Evolutionary conservation across 2,888 invertebrate species (phyloP).

Genomic region (Drosophila infuscata): DNA sequence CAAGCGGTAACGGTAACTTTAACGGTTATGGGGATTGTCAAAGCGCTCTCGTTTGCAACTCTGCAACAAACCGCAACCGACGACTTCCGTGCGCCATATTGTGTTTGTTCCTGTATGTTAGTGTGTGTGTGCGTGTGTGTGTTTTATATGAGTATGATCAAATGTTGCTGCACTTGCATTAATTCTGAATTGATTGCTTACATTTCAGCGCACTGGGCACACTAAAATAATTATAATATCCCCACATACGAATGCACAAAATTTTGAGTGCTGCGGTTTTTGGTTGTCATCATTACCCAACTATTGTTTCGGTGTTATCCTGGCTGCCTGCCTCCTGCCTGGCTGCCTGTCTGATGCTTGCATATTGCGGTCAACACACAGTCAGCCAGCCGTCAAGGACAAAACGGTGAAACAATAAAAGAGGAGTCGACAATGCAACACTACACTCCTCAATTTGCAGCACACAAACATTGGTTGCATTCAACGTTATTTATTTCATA

Average conservation of each 20-base stretch:
- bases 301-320: conserved; percentile 64
- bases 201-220: conserved; percentile 64
- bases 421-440: conserved; percentile 17
- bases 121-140: conserved; percentile 11
- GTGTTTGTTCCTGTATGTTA: conserved; percentile 60
- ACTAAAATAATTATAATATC: conserved; percentile 81
- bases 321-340: conserved; percentile 11
- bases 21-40: conserved; percentile 25
- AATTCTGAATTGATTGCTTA: conserved; percentile 81
- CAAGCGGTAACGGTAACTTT: conserved; percentile 37
- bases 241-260: conserved; percentile 21
- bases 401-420: conserved; percentile 41
- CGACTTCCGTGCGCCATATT: conserved; percentile 78
- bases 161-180: conserved; percentile 80
- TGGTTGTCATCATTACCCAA: conserved; percentile 78
- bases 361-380: conserved; percentile 69
- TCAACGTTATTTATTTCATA: conserved; percentile 51
- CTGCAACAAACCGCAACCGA: conserved; percentile 71
- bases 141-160: conserved; percentile 30
- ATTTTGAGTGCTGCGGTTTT: conserved; percentile 68
- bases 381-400: conserved; percentile 62
- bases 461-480: conserved; percentile 23
- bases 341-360: conserved; percentile 35
- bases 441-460: background rate
- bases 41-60: conserved; percentile 56